Evolutionary conservation across 2,797 vertebrate species (phyloP), one percentile per base, ranked within the genome.

Genomic region (Lophotriccus pileatus): DNA sequence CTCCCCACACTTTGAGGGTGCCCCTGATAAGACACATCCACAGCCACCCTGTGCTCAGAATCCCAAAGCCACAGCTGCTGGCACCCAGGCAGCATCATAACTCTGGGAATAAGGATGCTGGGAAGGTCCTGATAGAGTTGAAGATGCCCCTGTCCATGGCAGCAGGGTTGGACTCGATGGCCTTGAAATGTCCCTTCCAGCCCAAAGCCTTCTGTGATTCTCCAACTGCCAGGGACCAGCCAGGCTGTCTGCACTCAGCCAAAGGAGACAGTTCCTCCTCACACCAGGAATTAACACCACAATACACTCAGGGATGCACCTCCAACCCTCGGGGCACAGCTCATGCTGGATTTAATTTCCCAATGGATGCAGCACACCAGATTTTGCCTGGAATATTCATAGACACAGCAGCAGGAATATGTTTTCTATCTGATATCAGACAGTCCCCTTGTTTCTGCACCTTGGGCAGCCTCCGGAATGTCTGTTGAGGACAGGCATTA

Each of bases 11-110:
- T 27, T 5, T 2, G 12, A 20, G 41, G 37, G 17, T 3, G 14
- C 30, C 37, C 39, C 24, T 1, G 0, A 18, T 1, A 4, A 46
- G 66, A 60, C 0, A 0, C 49, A 50, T 28, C 27, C 49, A 50
- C 6, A 6, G 49, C 49, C 13, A 0, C 20, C 50, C n/a, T 19
- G 24, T 0, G 0, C 44, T 7, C 2, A 25, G 32, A 23, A 58
- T 9, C 34, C 27, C 62, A 27, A 20, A 55, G 41, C 28, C 1
- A 2, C 52, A 17, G 68, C 5, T 37, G 8, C 36, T 28, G 0
- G 4, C 13, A 36, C 7, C 13, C 4, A 5, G 15, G 24, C 27
- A 23, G n/a, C 69, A 25, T 1, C 43, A 13, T 0, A 21, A 30
- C 30, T 5, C 21, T 18, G 84, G 5, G 10, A 77, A 32, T 24